Evolutionary conservation across 2,888 invertebrate genomes (phyloP).

Genomic region (Orgyia antiqua): DNA sequence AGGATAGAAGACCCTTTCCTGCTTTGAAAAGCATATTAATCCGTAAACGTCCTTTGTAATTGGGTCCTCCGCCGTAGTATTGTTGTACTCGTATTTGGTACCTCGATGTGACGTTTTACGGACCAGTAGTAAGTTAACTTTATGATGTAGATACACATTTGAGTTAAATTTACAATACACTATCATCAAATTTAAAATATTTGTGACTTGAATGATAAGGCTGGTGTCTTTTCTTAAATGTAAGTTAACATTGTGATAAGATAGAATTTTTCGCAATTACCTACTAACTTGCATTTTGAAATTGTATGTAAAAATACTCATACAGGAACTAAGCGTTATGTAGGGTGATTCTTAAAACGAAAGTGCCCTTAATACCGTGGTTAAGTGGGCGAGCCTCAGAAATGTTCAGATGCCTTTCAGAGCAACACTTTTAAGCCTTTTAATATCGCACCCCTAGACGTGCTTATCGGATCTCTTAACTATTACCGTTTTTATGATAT

Average conservation of each 20-base stretch:
- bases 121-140: no score
- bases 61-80: not conserved
- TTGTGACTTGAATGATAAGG: no score
- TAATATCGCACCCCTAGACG: conserved; percentile 67
- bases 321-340: conserved; percentile 57
- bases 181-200: no score
- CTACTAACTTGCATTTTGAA: no score
- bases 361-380: conserved; percentile 76
- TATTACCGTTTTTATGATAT: conserved; percentile 61
- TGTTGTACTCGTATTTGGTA: not conserved
- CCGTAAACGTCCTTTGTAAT: conserved; percentile 1
- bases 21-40: conserved; percentile 1
- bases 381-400: conserved; percentile 72
- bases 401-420: conserved; percentile 72
- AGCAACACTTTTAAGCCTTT: conserved; percentile 74
- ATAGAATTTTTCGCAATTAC: no score
- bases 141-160: no score
- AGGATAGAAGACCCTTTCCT: not conserved
- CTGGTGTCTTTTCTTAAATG: no score
- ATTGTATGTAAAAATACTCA: no score
- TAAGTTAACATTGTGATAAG: no score
- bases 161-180: no score
- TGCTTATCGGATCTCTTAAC: conserved; percentile 48
- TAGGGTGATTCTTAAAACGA: conserved; percentile 60
- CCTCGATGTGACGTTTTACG: not conserved